Evolutionary conservation across 1,140 invertebrate species (phyloP).

Genomic region (Rhagoletis pomonella): DNA sequence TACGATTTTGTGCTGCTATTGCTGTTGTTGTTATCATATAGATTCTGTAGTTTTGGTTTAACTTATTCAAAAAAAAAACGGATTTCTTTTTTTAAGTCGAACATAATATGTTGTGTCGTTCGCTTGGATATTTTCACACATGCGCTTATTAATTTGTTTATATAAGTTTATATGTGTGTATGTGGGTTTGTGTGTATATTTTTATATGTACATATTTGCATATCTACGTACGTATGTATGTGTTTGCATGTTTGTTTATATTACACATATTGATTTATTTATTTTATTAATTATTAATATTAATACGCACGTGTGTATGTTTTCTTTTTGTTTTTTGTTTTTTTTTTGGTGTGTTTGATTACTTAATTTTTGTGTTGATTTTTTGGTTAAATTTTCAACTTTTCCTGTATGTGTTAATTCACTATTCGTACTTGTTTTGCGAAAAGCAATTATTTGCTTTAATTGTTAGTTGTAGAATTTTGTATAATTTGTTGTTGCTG

Average conservation of each 20-base stretch:
- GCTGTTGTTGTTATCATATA: too few species aligned
- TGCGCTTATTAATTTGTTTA: not conserved
- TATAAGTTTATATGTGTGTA: not conserved
- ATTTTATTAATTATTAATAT: not conserved
- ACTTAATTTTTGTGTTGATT: not conserved
- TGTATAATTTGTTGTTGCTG: conserved; percentile 60
- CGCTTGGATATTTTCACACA: not conserved
- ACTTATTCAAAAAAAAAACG: too few species aligned
- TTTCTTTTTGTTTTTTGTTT: conserved; percentile 38
- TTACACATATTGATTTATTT: conserved; percentile 59
- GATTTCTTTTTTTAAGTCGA: too few species aligned
- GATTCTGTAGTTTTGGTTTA: too few species aligned
- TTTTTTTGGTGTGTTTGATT: conserved; percentile 49
- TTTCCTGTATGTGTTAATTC: conserved; percentile 7
- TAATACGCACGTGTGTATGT: too few species aligned
- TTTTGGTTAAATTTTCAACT: conserved; percentile 20
- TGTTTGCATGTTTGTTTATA: conserved; percentile 59
- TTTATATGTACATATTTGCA: conserved; percentile 25
- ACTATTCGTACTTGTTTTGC: not conserved
- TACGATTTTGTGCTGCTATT: too few species aligned
- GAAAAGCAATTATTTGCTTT: conserved; percentile 55
- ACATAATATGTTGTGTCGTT: too few species aligned
- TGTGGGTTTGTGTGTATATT: conserved; percentile 53
- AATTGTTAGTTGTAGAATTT: conserved; percentile 68
- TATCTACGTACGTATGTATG: too few species aligned